These are phyloP conservation scores for Hirtodrosophila trivittata DNA, from an alignment of 2,888 invertebrate genomes.

Conservation along the genomic window DNA sequence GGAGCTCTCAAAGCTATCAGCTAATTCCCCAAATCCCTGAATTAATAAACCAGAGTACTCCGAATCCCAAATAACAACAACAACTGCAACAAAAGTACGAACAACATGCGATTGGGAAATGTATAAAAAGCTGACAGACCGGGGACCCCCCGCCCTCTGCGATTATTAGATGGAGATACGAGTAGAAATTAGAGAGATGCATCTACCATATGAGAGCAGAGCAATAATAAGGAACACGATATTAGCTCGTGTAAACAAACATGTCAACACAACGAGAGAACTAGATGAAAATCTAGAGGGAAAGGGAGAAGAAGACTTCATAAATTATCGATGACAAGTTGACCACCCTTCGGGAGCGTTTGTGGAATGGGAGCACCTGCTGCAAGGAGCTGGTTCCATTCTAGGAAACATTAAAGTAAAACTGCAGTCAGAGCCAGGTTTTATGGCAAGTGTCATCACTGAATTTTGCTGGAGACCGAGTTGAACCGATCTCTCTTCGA, in stretches of 20 bases:
- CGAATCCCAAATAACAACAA: slow-evolving; percentile 27
- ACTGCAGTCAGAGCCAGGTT: slow-evolving; percentile 34
- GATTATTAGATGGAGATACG: slow-evolving; percentile 45
- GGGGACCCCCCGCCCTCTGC: neutral
- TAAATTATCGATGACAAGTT: slow-evolving; percentile 55
- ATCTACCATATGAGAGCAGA: slow-evolving; percentile 11
- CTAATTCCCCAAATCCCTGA: slow-evolving; percentile 79
- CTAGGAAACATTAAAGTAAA: slow-evolving; percentile 34
- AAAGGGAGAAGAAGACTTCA: slow-evolving; percentile 24
- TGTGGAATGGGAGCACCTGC: neutral
- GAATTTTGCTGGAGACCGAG: slow-evolving; percentile 48
- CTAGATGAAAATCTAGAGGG: slow-evolving; percentile 1
- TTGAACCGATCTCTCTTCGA: slow-evolving; percentile 34
- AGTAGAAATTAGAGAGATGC: slow-evolving; percentile 15
- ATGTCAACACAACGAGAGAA: slow-evolving; percentile 55
- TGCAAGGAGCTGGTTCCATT: slow-evolving; percentile 30
- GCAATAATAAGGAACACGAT: slow-evolving; percentile 47
- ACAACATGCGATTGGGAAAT: slow-evolving; percentile 59
- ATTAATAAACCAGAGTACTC: slow-evolving; percentile 76
- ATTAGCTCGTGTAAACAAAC: slow-evolving; percentile 77
- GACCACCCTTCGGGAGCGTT: slow-evolving; percentile 43
- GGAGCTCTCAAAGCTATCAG: slow-evolving; percentile 56
- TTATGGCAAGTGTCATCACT: slow-evolving; percentile 78
- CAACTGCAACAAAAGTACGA: slow-evolving; percentile 19
- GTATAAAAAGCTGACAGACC: slow-evolving; percentile 43